These are phyloP conservation scores for Dasyornis broadbenti DNA, from an alignment of 2,113 vertebrate species.

Conservation along the genomic window DNA sequence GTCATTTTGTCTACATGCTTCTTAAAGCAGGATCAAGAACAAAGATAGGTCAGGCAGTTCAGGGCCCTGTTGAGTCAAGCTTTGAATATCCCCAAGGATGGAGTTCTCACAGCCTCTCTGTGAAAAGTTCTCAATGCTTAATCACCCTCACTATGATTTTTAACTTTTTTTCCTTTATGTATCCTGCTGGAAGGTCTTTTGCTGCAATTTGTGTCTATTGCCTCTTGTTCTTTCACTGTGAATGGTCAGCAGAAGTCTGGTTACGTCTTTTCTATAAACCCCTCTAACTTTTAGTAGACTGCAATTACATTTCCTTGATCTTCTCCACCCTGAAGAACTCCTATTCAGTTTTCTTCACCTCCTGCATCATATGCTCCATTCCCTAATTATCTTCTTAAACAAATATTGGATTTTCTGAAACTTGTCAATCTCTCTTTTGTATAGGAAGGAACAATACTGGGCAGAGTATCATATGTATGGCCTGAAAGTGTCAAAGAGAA, in stretches of 20 bases:
- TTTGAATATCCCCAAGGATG: neutral
- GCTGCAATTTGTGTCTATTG: neutral
- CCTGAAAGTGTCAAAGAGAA: neutral
- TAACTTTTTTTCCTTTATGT: neutral
- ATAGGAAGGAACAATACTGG: fast-evolving
- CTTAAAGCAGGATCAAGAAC: neutral
- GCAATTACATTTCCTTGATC: neutral
- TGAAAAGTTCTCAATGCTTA: neutral
- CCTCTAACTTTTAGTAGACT: neutral
- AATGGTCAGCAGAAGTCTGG: neutral
- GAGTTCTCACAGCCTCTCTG: neutral
- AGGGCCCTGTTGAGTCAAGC: neutral
- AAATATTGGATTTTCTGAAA: neutral
- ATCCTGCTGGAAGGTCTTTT: neutral
- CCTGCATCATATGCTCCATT: neutral
- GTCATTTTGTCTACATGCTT: neutral
- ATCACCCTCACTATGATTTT: neutral
- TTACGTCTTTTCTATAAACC: neutral
- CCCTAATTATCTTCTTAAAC: neutral
- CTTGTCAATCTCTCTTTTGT: neutral
- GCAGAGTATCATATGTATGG: neutral
- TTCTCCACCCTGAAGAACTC: neutral
- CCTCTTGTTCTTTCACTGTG: neutral
- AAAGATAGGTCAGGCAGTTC: neutral
- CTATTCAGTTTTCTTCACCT: neutral